Conservation (phyloP, 2,888 invertebrate genomes). For the Phrixothrix hirtus region DNA sequence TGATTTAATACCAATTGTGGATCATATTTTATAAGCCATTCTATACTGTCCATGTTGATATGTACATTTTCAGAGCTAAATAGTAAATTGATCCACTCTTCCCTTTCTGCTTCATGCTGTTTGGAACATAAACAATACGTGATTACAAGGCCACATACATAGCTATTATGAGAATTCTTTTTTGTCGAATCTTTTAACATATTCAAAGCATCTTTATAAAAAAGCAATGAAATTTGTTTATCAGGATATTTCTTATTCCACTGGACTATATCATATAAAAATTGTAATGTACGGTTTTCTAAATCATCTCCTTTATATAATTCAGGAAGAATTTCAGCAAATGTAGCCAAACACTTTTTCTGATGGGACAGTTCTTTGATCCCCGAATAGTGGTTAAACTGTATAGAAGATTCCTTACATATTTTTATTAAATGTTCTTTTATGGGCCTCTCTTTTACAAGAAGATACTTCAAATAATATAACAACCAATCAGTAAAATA, state of each 20-base stretch:
- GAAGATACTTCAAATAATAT: background rate
- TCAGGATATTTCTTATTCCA: slow-evolving; percentile 14
- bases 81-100: background rate
- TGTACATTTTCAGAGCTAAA: background rate
- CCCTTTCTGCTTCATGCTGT: background rate
- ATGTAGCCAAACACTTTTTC: slow-evolving; percentile 1
- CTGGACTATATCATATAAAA: background rate
- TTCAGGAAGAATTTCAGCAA: background rate
- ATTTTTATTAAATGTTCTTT: background rate
- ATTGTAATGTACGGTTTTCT: background rate
- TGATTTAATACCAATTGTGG: slow-evolving; percentile 4
- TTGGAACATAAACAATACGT: too few relatives aligned
- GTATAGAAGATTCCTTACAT: background rate
- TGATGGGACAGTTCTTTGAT: background rate
- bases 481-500: slow-evolving; percentile 1
- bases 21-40: slow-evolving; percentile 10
- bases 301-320: background rate
- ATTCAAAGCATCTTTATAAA: background rate
- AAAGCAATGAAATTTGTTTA: slow-evolving; percentile 3
- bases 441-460: background rate
- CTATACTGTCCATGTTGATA: slow-evolving; percentile 2
- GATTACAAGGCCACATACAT: too few relatives aligned
- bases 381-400: background rate
- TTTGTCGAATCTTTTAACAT: background rate
- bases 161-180: background rate